These are phyloP conservation scores for Stegodyphus dumicola DNA, from an alignment of 1,140 invertebrate species.

Conservation along the genomic window DNA sequence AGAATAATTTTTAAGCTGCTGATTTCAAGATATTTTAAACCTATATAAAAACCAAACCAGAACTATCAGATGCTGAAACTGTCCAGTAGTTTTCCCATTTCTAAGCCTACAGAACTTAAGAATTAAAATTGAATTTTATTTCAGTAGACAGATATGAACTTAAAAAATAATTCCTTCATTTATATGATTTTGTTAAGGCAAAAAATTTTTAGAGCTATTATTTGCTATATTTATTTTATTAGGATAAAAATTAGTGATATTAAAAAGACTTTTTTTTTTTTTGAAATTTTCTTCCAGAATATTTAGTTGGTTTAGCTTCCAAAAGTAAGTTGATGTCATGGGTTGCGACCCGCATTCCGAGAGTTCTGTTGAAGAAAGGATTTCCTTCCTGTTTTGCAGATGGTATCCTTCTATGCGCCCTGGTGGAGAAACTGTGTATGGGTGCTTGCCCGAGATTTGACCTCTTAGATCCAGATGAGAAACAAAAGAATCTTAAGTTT, in stretches of 20 bases:
- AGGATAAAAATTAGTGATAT: not conserved
- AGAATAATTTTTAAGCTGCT: too few species aligned
- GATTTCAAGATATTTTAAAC: too few species aligned
- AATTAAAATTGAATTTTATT: too few species aligned
- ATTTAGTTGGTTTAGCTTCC: not conserved
- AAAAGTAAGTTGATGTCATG: not conserved
- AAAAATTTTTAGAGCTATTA: too few species aligned
- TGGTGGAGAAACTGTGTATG: constrained; percentile 67
- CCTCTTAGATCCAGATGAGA: constrained; percentile 66
- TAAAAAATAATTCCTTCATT: too few species aligned
- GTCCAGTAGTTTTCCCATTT: too few species aligned
- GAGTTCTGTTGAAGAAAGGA: not conserved
- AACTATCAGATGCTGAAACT: too few species aligned
- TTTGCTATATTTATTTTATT: too few species aligned
- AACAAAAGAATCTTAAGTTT: constrained; percentile 67
- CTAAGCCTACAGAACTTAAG: too few species aligned
- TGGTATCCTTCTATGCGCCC: constrained; percentile 68
- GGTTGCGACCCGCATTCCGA: not conserved
- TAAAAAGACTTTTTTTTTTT: not conserved
- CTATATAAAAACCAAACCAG: too few species aligned
- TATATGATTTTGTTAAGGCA: too few species aligned
- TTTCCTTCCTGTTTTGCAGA: constrained; percentile 66
- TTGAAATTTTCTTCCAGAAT: not conserved
- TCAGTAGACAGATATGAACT: too few species aligned
- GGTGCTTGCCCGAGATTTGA: constrained; percentile 67